Percentiles rank a stretch among this genome's conserved stretches.
Evolutionary conservation across 2,797 vertebrate genomes (phyloP).

Genomic region (Catharus ustulatus): DNA sequence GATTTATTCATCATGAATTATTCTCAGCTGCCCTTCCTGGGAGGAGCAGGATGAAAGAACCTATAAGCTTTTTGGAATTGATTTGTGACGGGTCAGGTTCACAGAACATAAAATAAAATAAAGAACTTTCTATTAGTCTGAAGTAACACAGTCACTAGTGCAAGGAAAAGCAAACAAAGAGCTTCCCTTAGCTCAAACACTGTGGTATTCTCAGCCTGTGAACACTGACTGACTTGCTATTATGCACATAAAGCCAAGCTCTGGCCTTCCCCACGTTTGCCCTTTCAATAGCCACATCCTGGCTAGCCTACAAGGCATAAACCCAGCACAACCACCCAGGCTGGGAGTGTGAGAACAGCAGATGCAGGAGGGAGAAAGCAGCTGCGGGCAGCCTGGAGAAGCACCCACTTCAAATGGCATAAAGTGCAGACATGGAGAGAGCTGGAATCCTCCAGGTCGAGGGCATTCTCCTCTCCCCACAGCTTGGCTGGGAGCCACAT

Average conservation of each 20-base stretch:
- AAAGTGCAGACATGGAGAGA: neutral
- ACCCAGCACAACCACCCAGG: neutral
- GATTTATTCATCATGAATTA: neutral
- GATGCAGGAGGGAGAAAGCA: neutral
- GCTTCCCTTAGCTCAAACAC: slow-evolving; percentile 37
- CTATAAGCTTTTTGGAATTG: slow-evolving; percentile 40
- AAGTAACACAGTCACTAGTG: slow-evolving; percentile 41
- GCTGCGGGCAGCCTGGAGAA: neutral
- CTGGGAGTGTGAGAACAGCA: neutral
- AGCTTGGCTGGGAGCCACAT: slow-evolving; percentile 41
- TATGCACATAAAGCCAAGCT: neutral
- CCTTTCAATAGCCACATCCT: slow-evolving; percentile 44
- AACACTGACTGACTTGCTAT: neutral
- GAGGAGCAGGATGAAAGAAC: neutral
- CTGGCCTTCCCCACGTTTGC: neutral
- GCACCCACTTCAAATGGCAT: neutral
- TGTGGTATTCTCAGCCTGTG: slow-evolving; percentile 23
- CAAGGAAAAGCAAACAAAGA: slow-evolving; percentile 68
- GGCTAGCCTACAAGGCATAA: neutral
- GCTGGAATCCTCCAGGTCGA: neutral
- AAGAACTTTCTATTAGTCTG: slow-evolving; percentile 60
- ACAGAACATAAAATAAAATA: slow-evolving; percentile 69
- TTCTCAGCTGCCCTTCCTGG: slow-evolving; percentile 35
- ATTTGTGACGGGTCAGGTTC: slow-evolving; percentile 67
- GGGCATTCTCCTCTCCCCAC: slow-evolving; percentile 25